These are phyloP conservation scores for Sarcophaga carnaria DNA, from an alignment of 2,888 invertebrate species.

Conservation along the genomic window DNA sequence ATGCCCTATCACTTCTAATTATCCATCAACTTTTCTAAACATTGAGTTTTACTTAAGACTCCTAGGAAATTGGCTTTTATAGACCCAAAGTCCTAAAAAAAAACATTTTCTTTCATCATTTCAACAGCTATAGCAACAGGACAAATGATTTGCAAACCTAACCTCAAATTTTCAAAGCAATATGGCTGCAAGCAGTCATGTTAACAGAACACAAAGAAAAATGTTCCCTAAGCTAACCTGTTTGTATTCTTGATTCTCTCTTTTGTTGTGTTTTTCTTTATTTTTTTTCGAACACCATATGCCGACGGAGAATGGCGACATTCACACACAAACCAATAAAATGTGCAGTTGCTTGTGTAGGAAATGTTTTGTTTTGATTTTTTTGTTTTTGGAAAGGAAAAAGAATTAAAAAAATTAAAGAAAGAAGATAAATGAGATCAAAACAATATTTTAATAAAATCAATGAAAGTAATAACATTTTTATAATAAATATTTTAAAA, in stretches of 20 bases:
- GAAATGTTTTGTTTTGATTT: not conserved
- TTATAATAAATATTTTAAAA: too few species aligned
- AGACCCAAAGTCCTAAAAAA: too few species aligned
- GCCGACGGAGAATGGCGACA: slow-evolving; percentile 21
- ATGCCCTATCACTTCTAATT: too few species aligned
- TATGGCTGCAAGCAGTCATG: not conserved
- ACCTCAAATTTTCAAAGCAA: not conserved
- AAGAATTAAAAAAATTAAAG: too few species aligned
- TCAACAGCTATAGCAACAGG: not conserved
- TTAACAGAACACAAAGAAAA: not conserved
- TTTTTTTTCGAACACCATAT: not conserved
- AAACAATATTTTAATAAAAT: not conserved
- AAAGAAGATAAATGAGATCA: not conserved
- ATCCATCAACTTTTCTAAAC: too few species aligned
- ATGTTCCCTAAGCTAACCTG: not conserved
- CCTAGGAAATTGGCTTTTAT: too few species aligned
- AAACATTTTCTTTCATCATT: too few species aligned
- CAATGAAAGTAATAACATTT: not conserved
- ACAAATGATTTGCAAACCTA: not conserved
- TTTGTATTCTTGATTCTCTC: not conserved
- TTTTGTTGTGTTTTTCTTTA: not conserved
- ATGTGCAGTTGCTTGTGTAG: not conserved
- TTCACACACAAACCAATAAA: not conserved
- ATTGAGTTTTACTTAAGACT: too few species aligned
- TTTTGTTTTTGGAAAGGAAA: not conserved